Evolutionary conservation across 2,797 vertebrate genomes (phyloP).

Genomic region (Harpagifer antarcticus): DNA sequence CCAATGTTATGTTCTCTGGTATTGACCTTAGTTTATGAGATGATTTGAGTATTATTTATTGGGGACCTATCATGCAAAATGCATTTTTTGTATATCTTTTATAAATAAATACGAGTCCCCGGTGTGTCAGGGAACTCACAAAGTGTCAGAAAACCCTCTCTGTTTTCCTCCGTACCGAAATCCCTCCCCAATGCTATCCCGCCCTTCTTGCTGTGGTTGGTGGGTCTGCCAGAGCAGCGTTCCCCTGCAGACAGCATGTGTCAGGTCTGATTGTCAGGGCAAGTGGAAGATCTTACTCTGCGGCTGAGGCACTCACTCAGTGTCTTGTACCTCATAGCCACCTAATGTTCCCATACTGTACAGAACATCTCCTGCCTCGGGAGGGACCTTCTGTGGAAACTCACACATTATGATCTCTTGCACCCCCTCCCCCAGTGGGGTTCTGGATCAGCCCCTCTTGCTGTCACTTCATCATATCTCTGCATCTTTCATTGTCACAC

Average conservation of each 20-base stretch:
- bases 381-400: constrained; percentile 33
- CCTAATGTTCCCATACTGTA: constrained; percentile 1
- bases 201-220: background rate
- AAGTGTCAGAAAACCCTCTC: too few relatives aligned
- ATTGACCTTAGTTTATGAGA: background rate
- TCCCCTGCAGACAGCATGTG: constrained; percentile 53
- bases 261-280: constrained; percentile 58
- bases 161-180: too few relatives aligned
- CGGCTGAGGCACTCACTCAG: constrained; percentile 25
- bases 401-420: constrained; percentile 36
- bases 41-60: background rate
- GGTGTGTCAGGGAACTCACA: too few relatives aligned
- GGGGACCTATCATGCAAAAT: too few relatives aligned
- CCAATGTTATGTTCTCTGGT: background rate
- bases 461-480: constrained; percentile 24
- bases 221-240: constrained; percentile 20
- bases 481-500: background rate
- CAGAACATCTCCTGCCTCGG: constrained; percentile 28
- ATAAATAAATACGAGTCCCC: too few relatives aligned
- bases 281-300: constrained; percentile 53
- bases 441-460: constrained; percentile 21
- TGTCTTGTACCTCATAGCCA: constrained; percentile 23
- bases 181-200: background rate
- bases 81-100: too few relatives aligned
- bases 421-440: constrained; percentile 13